Evolutionary conservation across 2,888 invertebrate species (phyloP), one percentile per base, ranked within the genome.

Genomic region (Odontocolon sp.): DNA sequence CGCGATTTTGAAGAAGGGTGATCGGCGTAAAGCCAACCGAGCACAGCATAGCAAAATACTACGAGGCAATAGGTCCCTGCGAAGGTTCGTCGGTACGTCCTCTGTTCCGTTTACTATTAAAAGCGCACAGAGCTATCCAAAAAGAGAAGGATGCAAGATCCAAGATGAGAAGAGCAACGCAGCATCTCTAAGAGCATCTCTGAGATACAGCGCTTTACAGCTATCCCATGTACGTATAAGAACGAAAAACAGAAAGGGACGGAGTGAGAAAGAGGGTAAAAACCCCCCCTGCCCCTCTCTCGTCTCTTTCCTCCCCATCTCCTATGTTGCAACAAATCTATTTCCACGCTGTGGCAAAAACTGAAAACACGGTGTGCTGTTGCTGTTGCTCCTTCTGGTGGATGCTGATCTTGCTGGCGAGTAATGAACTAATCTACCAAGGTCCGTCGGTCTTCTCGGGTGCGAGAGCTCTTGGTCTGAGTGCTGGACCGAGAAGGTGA

Each of bases 401-500:
- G n/a, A 8, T 16, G 56, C 72, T 64, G 63, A 9, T 56, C 69
- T 59, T 64, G 71, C 36, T 54, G 85, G 82, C 81, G 83, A 84
- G 82, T 89, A 89, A 89, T 89, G 88, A 89, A 89, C 89, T 88
- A 89, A 89, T 89, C 89, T 87, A 83, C 86, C 83, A 78, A 81
- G 82, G 71, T 80, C 64, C 71, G 57, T 61, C 52, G 59, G 54
- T 42, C 75, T 42, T n/a, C n/a, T 5, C 33, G 26, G 28, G 66
- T 23, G 28, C 61, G 56, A 45, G 61, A 38, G 33, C 66, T 5
- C n/a, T 31, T 36, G 38, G 47, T 16, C 16, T 28, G 56, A 52
- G 61, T 31, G 54, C 57, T 59, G 57, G 52, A 59, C 69, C 23
- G 63, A 61, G 68, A 77, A 68, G 52, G 38, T n/a, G n/a, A n/a